Evolutionary conservation across 2,888 invertebrate species (phyloP).

Genomic region (Gortyna flavago): DNA sequence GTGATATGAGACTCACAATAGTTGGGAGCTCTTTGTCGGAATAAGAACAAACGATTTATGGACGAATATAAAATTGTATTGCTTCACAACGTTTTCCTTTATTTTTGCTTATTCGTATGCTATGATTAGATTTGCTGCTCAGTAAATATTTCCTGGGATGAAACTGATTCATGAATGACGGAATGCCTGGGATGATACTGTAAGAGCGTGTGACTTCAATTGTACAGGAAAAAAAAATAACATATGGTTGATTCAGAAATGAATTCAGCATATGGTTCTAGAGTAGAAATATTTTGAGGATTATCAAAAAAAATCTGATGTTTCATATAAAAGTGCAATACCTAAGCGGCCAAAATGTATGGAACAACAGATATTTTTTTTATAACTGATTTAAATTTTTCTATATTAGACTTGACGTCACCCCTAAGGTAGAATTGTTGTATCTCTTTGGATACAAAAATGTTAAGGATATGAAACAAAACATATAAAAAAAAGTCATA

Average conservation of each 20-base stretch:
- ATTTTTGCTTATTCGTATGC: conserved; percentile 65
- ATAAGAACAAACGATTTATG: conserved; percentile 86
- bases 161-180: conserved; percentile 4
- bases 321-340: too few relatives aligned
- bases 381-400: too few relatives aligned
- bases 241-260: too few relatives aligned
- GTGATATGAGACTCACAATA: conserved; percentile 85
- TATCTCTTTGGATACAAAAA: background rate
- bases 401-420: background rate
- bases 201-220: background rate
- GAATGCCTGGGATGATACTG: background rate
- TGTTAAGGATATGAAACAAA: background rate
- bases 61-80: conserved; percentile 85
- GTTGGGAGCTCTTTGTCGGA: conserved; percentile 81
- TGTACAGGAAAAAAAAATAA: background rate
- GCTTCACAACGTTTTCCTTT: conserved; percentile 72
- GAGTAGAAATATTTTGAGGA: accelerated
- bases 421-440: too few relatives aligned
- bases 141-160: conserved; percentile 10
- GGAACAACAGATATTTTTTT: too few relatives aligned
- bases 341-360: too few relatives aligned
- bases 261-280: too few relatives aligned
- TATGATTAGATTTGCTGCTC: conserved; percentile 58
- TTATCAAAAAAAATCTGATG: too few relatives aligned
- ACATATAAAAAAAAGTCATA: background rate